Conservation (phyloP, 2,113 vertebrate genomes). For the Ptyas mucosa region DNA sequence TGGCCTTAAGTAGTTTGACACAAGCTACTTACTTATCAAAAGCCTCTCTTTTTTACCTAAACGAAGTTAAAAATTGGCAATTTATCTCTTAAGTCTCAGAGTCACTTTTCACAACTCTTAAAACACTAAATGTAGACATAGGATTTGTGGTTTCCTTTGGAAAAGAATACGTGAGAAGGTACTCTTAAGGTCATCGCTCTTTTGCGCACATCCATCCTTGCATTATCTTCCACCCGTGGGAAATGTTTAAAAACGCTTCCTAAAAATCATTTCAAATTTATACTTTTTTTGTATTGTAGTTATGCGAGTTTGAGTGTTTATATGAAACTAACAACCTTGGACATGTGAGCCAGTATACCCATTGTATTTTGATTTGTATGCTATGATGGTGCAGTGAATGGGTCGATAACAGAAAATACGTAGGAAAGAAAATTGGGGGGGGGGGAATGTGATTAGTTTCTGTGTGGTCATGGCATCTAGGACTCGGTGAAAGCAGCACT, state of each 20-base stretch:
- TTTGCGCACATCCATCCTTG: background rate
- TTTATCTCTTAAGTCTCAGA: constrained; percentile 8
- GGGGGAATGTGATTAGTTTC: background rate
- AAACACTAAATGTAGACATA: constrained; percentile 46
- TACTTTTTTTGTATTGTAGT: constrained; percentile 11
- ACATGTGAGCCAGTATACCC: background rate
- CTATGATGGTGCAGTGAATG: background rate
- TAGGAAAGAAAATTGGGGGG: background rate
- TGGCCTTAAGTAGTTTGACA: constrained; percentile 8
- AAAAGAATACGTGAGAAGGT: background rate
- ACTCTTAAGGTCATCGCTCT: background rate
- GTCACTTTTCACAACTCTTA: constrained; percentile 29
- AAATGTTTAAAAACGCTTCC: constrained; percentile 48
- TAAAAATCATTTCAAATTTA: constrained; percentile 20
- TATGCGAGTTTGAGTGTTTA: constrained; percentile 14
- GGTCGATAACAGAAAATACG: background rate
- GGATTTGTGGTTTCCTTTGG: background rate
- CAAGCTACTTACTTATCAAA: background rate
- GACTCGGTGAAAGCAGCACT: background rate
- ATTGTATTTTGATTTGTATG: background rate
- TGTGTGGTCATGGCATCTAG: fast-evolving
- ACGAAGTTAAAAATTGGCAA: background rate
- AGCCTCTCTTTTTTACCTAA: constrained; percentile 12
- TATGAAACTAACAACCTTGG: background rate
- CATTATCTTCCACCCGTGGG: constrained; percentile 13